Base-by-base conservation (phyloP, 1,140 invertebrate genomes). In the Drosophila prosaltans region DNA sequence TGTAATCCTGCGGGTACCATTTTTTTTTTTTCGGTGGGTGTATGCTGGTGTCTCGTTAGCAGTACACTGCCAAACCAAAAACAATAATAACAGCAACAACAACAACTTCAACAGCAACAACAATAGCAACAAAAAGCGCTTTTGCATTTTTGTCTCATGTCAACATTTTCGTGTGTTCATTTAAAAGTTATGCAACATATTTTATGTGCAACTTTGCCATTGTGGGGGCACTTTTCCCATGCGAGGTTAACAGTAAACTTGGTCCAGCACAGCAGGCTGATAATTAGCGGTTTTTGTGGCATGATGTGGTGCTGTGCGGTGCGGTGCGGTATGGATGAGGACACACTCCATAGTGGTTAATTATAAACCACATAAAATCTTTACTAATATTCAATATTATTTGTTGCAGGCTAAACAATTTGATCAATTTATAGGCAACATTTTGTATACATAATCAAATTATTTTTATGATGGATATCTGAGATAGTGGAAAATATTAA, bases 171-270 rank as follows among this genome's bases (percentile, higher is more conserved):
- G 41, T 65, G 45, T 58, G 54, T 66, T 74, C 40, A 69, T 78
- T 58, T 64, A 81, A 81, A 81, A 81, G 62, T 81, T 78, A 74
- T 72, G 71, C 72, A 63, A 78, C 74, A 78, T 68, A 78, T 74
- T 74, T 74, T 59, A 73, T 65, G 72, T 69, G 36, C 64, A 81
- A 74, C 74, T 78, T 73, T 74, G 58, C 45, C 54, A 60, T 39
- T 40, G 66, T 45, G 45, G 30, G 30, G 41, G 43, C 40, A n/a
- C 2, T 59, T 45, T 30, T n/a, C 6, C 28, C 41, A 21, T 40
- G 10, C 6, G n/a, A 26, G 45, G 45, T n/a, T 24, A 32, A 51
- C 55, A 24, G 28, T 26, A 43, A 30, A 30, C 55, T 74, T 61
- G 40, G 60, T 66, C 8, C 41, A 74, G 54, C 74, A 10, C 16